These are phyloP conservation scores for Macrophya annulata DNA, from an alignment of 2,888 invertebrate genomes.

Conservation along the genomic window DNA sequence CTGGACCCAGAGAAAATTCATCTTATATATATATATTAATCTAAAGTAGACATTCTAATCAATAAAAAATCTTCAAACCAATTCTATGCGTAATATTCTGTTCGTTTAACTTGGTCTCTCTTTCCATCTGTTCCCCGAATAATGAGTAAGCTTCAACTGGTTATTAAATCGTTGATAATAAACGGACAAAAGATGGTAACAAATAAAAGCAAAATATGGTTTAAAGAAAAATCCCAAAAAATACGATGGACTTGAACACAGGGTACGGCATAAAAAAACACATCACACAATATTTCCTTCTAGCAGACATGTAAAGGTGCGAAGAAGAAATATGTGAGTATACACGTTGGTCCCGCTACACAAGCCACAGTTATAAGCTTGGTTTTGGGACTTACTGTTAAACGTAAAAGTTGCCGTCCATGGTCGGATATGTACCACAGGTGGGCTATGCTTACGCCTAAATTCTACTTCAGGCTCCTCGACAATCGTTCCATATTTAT, in stretches of 20 bases:
- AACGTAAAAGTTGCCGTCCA: conserved; percentile 32
- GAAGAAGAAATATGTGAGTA: conserved; percentile 44
- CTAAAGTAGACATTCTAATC: too few relatives aligned
- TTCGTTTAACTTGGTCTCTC: neutral
- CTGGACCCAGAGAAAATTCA: too few relatives aligned
- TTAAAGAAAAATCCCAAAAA: conserved; percentile 29
- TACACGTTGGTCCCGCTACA: conserved; percentile 52
- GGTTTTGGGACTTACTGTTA: conserved; percentile 53
- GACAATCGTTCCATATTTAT: conserved; percentile 35
- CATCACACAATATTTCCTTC: conserved; percentile 52
- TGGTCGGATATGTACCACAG: conserved; percentile 52
- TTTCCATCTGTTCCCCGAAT: neutral
- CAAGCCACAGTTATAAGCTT: conserved; percentile 56
- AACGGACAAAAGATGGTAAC: neutral
- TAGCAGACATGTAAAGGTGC: conserved; percentile 54
- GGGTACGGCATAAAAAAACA: conserved; percentile 22
- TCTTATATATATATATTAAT: too few relatives aligned
- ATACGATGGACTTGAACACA: conserved; percentile 34
- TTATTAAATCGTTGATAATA: conserved; percentile 27
- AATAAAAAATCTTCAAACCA: too few relatives aligned
- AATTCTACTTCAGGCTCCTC: conserved; percentile 43
- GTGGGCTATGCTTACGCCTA: conserved; percentile 41
- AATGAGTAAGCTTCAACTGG: conserved; percentile 11
- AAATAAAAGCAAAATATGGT: conserved; percentile 38
- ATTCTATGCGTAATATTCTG: neutral